Conservation (phyloP, 2,888 invertebrate species). For the Euzetes globulus region DNA sequence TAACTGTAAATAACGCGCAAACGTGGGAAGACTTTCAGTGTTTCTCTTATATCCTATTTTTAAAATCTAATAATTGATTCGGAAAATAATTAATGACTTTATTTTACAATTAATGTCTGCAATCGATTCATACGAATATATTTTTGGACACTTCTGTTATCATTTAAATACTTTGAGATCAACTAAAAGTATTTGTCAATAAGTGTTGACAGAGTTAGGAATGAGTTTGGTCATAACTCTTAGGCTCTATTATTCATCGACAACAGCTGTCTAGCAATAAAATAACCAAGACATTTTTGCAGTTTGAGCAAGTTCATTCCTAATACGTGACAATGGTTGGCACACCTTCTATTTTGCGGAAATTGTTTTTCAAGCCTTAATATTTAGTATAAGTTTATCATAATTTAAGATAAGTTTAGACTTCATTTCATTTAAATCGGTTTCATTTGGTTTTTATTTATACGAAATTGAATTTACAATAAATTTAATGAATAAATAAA, state of each 20-base stretch:
- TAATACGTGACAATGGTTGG: too few species aligned
- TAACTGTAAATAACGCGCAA: slow-evolving; percentile 4
- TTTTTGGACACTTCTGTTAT: neutral
- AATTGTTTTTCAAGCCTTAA: too few species aligned
- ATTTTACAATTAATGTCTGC: neutral
- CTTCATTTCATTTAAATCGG: neutral
- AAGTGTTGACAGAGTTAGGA: too few species aligned
- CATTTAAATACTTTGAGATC: too few species aligned
- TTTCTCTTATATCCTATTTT: slow-evolving; percentile 1
- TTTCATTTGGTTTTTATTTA: neutral
- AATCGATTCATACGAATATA: neutral
- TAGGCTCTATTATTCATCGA: too few species aligned
- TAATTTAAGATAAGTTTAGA: too few species aligned
- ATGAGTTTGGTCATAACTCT: too few species aligned
- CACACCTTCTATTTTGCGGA: too few species aligned
- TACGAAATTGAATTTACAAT: neutral
- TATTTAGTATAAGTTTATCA: too few species aligned
- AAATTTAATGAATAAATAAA: neutral
- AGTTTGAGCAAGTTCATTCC: too few species aligned
- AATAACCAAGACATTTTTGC: too few species aligned
- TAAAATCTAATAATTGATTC: neutral
- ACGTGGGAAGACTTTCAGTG: slow-evolving; percentile 6
- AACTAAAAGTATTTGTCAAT: neutral
- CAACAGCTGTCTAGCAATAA: too few species aligned
- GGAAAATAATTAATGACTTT: neutral